Conservation (phyloP, 2,888 invertebrate genomes). For the Perizoma flavofasciatum region DNA sequence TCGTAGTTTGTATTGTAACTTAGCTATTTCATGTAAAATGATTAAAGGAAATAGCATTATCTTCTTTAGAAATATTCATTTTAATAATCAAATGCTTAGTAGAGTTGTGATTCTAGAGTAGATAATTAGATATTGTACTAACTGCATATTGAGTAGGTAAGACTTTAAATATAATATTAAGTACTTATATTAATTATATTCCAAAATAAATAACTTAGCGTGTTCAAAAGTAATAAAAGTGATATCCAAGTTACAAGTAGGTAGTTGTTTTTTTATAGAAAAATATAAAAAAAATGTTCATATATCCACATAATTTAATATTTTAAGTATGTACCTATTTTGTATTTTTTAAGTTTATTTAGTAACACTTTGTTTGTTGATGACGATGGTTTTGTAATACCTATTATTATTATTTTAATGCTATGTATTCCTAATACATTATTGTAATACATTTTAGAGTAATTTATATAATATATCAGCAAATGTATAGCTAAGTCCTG, state of each 20-base stretch:
- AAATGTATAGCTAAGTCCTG: constrained; percentile 68
- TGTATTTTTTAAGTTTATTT: constrained; percentile 39
- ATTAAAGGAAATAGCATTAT: not conserved
- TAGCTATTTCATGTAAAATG: too few relatives aligned
- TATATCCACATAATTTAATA: constrained; percentile 67
- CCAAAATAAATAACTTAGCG: constrained; percentile 35
- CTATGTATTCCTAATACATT: constrained; percentile 20
- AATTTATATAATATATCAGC: constrained; percentile 50
- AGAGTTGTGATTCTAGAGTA: constrained; percentile 27
- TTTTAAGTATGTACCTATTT: constrained; percentile 31
- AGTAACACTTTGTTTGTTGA: not conserved
- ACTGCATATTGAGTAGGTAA: too few relatives aligned
- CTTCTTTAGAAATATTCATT: constrained; percentile 21
- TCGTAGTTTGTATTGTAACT: too few relatives aligned
- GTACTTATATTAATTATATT: not conserved
- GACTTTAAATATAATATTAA: too few relatives aligned
- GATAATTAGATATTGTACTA: not conserved
- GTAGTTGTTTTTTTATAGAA: constrained; percentile 72
- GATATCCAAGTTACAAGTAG: constrained; percentile 43
- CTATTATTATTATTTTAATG: constrained; percentile 31
- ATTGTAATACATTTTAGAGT: constrained; percentile 42
- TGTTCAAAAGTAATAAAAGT: constrained; percentile 37
- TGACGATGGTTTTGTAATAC: too few relatives aligned
- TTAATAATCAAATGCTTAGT: constrained; percentile 16
- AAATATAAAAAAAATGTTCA: constrained; percentile 69